Evolutionary conservation across 2,797 vertebrate genomes (phyloP).

Genomic region (Liparis tanakae): DNA sequence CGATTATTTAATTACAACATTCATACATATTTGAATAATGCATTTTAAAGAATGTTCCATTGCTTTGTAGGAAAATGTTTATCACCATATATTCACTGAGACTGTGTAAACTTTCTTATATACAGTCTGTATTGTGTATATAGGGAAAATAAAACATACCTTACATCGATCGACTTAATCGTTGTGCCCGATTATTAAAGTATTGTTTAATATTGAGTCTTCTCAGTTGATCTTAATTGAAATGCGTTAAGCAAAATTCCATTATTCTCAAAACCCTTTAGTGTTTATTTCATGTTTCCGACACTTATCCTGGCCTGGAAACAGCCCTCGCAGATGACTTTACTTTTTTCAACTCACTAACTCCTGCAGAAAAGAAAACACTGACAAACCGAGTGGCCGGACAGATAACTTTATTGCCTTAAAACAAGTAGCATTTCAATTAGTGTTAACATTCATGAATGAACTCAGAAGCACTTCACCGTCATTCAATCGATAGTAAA

Average conservation of each 20-base stretch:
- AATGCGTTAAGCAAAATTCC: background rate
- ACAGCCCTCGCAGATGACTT: background rate
- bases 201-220: background rate
- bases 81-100: background rate
- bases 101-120: background rate
- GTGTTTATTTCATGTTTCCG: background rate
- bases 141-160: background rate
- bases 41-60: background rate
- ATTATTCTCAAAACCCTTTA: background rate
- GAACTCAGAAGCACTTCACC: slow-evolving; percentile 33
- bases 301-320: background rate
- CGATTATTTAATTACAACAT: background rate
- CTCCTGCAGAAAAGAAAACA: background rate
- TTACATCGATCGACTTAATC: background rate
- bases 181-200: background rate
- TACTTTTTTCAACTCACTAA: background rate
- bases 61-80: background rate
- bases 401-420: slow-evolving; percentile 73
- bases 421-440: slow-evolving; percentile 61
- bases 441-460: slow-evolving; percentile 57
- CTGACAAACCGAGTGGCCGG: slow-evolving; percentile 15
- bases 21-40: background rate
- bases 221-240: background rate
- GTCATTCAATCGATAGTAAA: slow-evolving; percentile 45
- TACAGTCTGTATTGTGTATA: background rate